Evolutionary conservation across 2,113 vertebrate genomes (phyloP), one percentile per base, ranked within the genome.

Genomic region (Oncorhynchus mykiss): DNA sequence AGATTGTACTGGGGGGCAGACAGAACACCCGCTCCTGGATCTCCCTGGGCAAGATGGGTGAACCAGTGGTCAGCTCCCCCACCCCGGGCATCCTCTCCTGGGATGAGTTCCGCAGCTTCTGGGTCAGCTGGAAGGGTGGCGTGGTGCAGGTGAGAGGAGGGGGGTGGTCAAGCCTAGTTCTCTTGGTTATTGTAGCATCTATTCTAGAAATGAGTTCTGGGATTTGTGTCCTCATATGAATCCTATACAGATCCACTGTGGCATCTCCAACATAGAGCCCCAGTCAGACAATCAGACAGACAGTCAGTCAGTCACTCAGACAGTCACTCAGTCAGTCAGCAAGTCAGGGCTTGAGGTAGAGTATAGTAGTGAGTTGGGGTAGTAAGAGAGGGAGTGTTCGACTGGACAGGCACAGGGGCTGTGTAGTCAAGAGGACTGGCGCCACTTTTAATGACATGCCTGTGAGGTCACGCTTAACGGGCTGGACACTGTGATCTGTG

Each of bases 91-190:
- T 98, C 81, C 93, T 98, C 22, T 97, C 96, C 76, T 97, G 96
- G 96, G 95, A 97, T 72, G 96, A 98, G 79, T 98, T 97, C 88
- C 94, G 96, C 77, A 95, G 90, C 76, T 98, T 98, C 88, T 98
- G 97, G 96, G 94, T 98, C 90, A 95, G 94, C 85, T 97, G 96
- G 96, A 95, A 84, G 71, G 91, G 89, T 48, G 94, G 95, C 1
- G 45, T 93, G 54, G 88, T 97, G 45, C 95, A 97, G 95, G 96
- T 94, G 72, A 75, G 78, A 68, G 31, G 14, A 2, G 20, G 39
- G 39, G 39, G 39, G 4, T 54, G 51, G 12, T 54, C 39, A 45
- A 11, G 39, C 13, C 16, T 54, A 1, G 3, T 54, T 54, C 51
- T 54, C 14, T 54, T 18, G 14, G 14, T 16, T 18, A 54, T 54